Evolutionary conservation across 2,113 vertebrate species (phyloP), one percentile per base, ranked within the genome.

Genomic region (Xenopus laevis): DNA sequence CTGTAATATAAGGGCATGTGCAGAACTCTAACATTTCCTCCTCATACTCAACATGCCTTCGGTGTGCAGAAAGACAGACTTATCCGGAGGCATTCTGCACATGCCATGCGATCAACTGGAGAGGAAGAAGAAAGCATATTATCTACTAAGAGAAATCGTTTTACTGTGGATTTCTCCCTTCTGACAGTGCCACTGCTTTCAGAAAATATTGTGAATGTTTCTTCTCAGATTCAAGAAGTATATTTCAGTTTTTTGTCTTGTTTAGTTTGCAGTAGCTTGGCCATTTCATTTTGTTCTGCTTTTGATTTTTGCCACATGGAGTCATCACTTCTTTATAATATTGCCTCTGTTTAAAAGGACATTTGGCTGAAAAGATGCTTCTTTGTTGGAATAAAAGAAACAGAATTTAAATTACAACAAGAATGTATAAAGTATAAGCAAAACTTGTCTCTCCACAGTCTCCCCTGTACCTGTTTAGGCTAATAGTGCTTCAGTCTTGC

Each of bases 111-210:
- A 80, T 82, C 84, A 80, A 79, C 86, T 17, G 79, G 76, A 83
- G 89, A 89, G 74, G 83, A 88, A 65, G 91, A 92, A 73, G 93
- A 94, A 79, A 82, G 69, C 63, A 71, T 65, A 82, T 87, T 83
- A 68, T 83, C 87, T 50, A 77, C 86, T 77, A 91, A 84, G 85
- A 87, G 83, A 88, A 92, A 94, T 77, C 91, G 92, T 73, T 88
- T 86, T 87, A 96, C 95, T 78, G 81, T 96, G 95, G 96, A 98
- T 82, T 95, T 98, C 83, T 96, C 95, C 77, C 85, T 95, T 76
- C 91, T 98, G 72, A 91, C 88, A 65, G 70, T 86, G 65, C 91
- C 92, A 57, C 69, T 88, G 81, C 83, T 92, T 81, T 86, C 83
- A 79, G 93, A 94, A 82, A 87, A 83, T 60, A 30, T 79, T 77